Evolutionary conservation across 2,113 vertebrate genomes (phyloP), one percentile per base, ranked within the genome.

Genomic region (Neomonachus schauinslandi): DNA sequence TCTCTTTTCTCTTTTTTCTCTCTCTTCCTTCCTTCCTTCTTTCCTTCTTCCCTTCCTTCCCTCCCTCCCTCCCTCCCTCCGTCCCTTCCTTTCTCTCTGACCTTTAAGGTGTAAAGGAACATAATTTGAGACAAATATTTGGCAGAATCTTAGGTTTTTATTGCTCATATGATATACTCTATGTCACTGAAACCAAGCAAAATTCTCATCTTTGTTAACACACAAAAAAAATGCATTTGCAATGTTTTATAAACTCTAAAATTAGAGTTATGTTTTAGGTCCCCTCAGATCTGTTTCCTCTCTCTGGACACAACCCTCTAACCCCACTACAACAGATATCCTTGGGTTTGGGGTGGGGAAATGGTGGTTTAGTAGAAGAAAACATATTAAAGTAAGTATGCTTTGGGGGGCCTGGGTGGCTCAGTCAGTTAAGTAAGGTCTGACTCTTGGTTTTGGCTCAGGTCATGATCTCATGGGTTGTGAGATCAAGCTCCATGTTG

Each of bases 121-220:
- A 81, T 59, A 22, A 39, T 74, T 97, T 83, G 53, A 93, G 13
- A 69, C 19, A 69, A 94, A 74, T 63, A 22, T 83, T 93, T 93
- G 36, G 24, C 36, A 91, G 69, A 76, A 83, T 61, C 6, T 84
- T 14, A 80, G 19, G 15, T 36, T 91, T 95, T 96, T 57, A 84
- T 61, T 71, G n/a, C 6, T 88, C 16, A 15, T 72, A 22, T 57
- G n/a, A 36, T 93, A 10, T 80, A 74, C 3, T 15, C 49, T 81
- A 4, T 46, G 33, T 59, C 55, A 36, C 10, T 85, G 49, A 92
- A 92, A 33, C 28, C 16, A 67, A 33, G 6, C 24, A 88, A 65
- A 72, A 67, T 55, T 84, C 7, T 88, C 21, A 24, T 74, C 59
- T 96, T 69, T 39, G 3, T 72, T 65, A 96, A 88, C 24, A 72